Base-by-base conservation (phyloP, 2,113 vertebrate genomes). In the Leptodactylus fuscus region DNA sequence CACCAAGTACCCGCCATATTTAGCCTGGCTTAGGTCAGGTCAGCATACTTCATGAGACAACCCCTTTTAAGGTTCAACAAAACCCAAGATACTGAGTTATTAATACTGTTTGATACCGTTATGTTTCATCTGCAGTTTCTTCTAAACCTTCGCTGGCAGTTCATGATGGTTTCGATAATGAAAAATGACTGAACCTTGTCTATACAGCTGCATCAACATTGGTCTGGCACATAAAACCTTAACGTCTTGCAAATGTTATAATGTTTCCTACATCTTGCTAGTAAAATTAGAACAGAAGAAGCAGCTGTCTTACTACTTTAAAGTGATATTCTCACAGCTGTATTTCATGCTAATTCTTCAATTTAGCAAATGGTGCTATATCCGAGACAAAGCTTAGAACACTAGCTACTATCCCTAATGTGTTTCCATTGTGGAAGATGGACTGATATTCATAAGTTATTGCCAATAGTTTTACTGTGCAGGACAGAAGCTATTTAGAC, bases 311-410 rank as follows among this genome's bases (percentile, higher is more conserved):
- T 29, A 15, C 29, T 74, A 83, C 27, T 60, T 18, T 24, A 27
- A 22, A 81, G 5, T 81, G 55, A 81, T 81, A 70, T 69, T 15
- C 80, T 70, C 62, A 81, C 60, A 69, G 80, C 41, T 81, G 60
- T 8, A 69, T 69, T 22, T 48, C 60, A 69, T 49, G 41, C n/a
- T 81, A 81, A 29, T 32, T 13, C 73, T 41, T 22, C 18, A 18
- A 20, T 7, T 38, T 13, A n/a, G n/a, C n/a, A n/a, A n/a, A 5
- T 55, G 16, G 32, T 53, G 4, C 29, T 77, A 36, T 48, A 46
- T 34, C 10, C 18, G 55, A 78, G 34, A 58, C 29, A n/a, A 22
- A 36, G 29, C 29, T 34, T 36, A 36, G 32, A 38, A 81, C 38
- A 44, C 32, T 49, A 78, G 51, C 16, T 36, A 60, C n/a, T 24